Percentiles rank a stretch among this genome's conserved stretches.
phyloP scores from a whole-genome alignment of 2,888 invertebrate genomes.

The Thysanoteuthis rhombus region DNA sequence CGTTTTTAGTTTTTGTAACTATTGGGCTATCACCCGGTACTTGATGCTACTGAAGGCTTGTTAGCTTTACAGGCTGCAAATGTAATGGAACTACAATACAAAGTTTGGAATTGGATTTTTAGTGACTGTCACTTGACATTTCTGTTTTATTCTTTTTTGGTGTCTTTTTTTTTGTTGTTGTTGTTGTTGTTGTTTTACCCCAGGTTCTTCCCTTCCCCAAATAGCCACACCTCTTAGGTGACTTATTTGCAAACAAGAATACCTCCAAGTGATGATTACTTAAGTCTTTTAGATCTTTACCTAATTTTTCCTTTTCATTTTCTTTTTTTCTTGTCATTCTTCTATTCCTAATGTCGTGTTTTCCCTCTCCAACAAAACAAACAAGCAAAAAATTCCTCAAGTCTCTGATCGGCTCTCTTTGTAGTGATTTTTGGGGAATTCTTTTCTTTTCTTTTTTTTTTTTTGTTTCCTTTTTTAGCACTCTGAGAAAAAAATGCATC shows the following conservation, averaged over 20 bases:
- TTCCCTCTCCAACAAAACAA: not conserved
- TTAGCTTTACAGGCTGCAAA: not conserved
- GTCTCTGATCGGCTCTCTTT: conserved; percentile 12
- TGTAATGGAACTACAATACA: not conserved
- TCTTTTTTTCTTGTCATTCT: not conserved
- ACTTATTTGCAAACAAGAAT: not conserved
- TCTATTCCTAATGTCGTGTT: not conserved
- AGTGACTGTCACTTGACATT: conserved; percentile 12
- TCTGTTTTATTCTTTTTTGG: not conserved
- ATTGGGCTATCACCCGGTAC: not conserved
- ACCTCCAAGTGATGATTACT: conserved; percentile 12
- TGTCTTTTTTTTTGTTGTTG: not conserved
- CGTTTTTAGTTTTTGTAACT: not conserved
- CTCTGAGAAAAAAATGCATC: not conserved
- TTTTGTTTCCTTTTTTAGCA: not conserved
- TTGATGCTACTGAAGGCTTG: not conserved
- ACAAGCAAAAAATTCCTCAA: not conserved
- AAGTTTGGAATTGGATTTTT: not conserved
- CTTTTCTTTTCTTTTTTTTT: not conserved
- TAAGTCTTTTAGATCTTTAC: not conserved
- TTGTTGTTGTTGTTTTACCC: not conserved
- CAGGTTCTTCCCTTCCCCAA: not conserved
- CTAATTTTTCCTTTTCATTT: not conserved
- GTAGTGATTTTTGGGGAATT: not conserved
- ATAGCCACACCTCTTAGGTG: conserved; percentile 12